phyloP scores from a whole-genome alignment of 1,140 invertebrate species.

The Bombus waltoni region DNA sequence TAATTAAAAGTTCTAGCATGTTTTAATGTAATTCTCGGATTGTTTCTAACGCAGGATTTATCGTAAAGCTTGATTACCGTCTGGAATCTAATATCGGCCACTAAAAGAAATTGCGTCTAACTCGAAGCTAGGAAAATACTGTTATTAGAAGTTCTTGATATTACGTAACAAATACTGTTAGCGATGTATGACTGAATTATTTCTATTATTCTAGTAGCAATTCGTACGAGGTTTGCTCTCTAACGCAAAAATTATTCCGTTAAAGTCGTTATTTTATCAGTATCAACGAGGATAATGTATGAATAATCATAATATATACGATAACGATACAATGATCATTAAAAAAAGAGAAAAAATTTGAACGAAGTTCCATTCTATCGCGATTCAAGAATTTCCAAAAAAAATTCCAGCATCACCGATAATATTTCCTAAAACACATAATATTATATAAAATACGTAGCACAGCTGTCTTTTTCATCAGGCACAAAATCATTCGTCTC shows the following conservation, averaged over 20 bases:
- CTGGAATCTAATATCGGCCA: constrained; percentile 22
- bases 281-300: not conserved
- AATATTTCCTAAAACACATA: constrained; percentile 4
- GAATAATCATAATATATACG: not conserved
- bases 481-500: constrained; percentile 32
- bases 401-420: constrained; percentile 7
- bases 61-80: constrained; percentile 41
- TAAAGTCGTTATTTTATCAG: not conserved
- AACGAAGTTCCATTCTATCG: not conserved
- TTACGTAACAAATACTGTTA: constrained; percentile 60
- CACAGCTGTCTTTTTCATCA: constrained; percentile 41
- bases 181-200: constrained; percentile 42
- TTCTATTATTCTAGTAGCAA: constrained; percentile 29
- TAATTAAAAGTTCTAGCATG: constrained; percentile 33
- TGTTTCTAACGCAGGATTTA: constrained; percentile 9
- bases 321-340: not conserved
- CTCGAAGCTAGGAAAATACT: constrained; percentile 49
- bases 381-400: not conserved
- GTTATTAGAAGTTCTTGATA: constrained; percentile 34
- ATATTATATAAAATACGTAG: constrained; percentile 12
- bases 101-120: constrained; percentile 30
- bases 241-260: not conserved
- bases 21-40: not conserved
- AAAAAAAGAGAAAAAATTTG: not conserved
- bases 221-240: not conserved